These are phyloP conservation scores for Galeruca laticollis DNA, from an alignment of 2,888 invertebrate genomes.

Conservation along the genomic window DNA sequence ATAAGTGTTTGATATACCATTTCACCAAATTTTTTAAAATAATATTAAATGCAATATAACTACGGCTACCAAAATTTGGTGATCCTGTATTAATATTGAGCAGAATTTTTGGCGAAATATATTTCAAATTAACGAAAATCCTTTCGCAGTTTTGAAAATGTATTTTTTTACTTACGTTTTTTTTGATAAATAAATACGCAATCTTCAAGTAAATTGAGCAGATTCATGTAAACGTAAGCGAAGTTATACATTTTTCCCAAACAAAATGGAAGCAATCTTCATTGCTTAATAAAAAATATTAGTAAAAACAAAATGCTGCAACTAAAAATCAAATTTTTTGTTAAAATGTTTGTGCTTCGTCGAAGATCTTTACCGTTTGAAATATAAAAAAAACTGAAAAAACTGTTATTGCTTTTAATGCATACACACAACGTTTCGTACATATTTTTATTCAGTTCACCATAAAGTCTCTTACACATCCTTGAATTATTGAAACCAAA, in stretches of 20 bases:
- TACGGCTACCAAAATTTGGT: neutral
- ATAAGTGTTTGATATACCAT: neutral
- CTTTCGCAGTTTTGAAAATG: neutral
- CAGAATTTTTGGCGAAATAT: neutral
- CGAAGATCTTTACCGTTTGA: neutral
- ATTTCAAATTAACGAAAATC: neutral
- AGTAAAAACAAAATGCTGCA: slow-evolving; percentile 1
- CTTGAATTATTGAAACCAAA: no score
- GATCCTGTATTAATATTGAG: neutral
- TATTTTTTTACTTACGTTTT: neutral
- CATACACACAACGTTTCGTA: neutral
- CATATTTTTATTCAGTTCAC: no score
- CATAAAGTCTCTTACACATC: no score
- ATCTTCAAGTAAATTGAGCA: neutral
- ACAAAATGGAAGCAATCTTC: neutral
- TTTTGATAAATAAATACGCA: no score
- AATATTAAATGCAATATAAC: neutral
- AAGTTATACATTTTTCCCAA: neutral
- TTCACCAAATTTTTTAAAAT: neutral
- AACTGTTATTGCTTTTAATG: neutral
- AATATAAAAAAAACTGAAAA: neutral
- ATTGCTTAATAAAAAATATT: neutral
- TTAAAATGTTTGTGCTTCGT: neutral
- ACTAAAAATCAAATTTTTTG: neutral
- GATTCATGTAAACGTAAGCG: neutral